Conservation (phyloP, 2,888 invertebrate genomes). For the Drosophila cognata region DNA sequence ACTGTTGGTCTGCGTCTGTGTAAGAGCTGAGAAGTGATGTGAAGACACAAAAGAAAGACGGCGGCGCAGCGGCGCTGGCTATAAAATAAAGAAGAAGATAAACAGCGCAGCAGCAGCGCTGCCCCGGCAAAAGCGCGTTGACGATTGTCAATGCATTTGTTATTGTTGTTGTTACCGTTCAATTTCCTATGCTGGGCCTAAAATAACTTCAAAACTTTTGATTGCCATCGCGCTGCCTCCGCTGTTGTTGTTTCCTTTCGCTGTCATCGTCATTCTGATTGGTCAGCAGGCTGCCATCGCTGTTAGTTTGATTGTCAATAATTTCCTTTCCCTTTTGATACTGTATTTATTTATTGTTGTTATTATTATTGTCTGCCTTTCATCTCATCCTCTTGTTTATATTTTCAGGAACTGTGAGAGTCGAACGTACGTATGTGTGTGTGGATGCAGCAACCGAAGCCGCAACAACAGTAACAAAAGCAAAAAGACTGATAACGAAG, state of each 20-base stretch:
- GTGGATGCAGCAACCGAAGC: constrained; percentile 32
- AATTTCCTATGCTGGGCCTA: constrained; percentile 60
- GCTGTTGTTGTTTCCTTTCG: constrained; percentile 6
- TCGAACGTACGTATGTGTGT: constrained; percentile 48
- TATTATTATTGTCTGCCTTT: constrained; percentile 23
- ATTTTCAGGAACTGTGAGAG: constrained; percentile 67
- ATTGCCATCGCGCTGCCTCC: constrained; percentile 49
- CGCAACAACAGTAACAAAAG: constrained; percentile 48
- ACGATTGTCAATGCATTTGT: constrained; percentile 59
- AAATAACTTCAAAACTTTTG: constrained; percentile 79
- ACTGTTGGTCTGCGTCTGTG: constrained; percentile 37
- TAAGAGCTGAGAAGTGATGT: constrained; percentile 64
- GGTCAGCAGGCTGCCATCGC: neutral
- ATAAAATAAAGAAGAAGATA: constrained; percentile 67
- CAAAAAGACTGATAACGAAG: constrained; percentile 69
- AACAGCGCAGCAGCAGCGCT: constrained; percentile 47
- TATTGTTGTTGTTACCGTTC: constrained; percentile 50
- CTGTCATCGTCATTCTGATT: constrained; percentile 3
- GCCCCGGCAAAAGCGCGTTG: constrained; percentile 63
- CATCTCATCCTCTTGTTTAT: constrained; percentile 46
- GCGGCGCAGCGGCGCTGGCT: constrained; percentile 56
- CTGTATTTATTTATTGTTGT: constrained; percentile 47
- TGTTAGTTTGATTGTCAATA: constrained; percentile 46
- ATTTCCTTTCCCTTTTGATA: constrained; percentile 15
- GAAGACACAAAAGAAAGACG: constrained; percentile 72